Percentiles rank a stretch among this genome's conserved stretches.
Conservation (phyloP, 2,797 vertebrate genomes). For the Oryzias dopingdopingensis region DNA sequence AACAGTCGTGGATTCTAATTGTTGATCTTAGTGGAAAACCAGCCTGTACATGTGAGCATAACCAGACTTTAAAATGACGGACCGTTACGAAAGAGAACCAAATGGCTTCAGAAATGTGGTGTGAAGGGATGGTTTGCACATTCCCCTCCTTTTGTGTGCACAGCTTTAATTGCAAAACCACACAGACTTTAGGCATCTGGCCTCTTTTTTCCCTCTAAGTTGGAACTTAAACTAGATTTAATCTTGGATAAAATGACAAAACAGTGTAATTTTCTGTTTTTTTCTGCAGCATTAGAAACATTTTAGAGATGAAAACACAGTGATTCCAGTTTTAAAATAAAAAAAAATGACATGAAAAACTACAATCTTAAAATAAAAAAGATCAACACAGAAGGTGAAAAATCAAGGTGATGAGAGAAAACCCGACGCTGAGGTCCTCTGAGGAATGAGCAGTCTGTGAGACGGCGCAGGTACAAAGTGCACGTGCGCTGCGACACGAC, state of each 20-base stretch:
- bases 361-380: conserved; percentile 38
- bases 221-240: conserved; percentile 44
- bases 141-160: background rate
- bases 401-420: conserved; percentile 27
- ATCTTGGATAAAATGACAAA: conserved; percentile 35
- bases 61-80: background rate
- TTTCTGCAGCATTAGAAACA: conserved; percentile 28
- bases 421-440: conserved; percentile 47
- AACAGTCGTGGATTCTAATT: too few species aligned
- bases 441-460: conserved; percentile 60
- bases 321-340: conserved; percentile 67
- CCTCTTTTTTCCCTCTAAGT: conserved; percentile 41
- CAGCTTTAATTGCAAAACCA: background rate
- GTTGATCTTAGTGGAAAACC: background rate
- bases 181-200: background rate
- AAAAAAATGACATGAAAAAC: conserved; percentile 18
- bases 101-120: background rate
- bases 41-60: background rate
- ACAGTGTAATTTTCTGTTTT: background rate
- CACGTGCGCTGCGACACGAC: conserved; percentile 50
- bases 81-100: background rate
- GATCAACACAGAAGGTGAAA: background rate
- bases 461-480: conserved; percentile 48
- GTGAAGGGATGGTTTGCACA: background rate
- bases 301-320: conserved; percentile 20